A percentile compares a stretch with the other conserved stretches of the same genome.
Conservation (phyloP, 37 sponge, comb jelly and placozoan genomes). For the Oopsacas minuta region DNA sequence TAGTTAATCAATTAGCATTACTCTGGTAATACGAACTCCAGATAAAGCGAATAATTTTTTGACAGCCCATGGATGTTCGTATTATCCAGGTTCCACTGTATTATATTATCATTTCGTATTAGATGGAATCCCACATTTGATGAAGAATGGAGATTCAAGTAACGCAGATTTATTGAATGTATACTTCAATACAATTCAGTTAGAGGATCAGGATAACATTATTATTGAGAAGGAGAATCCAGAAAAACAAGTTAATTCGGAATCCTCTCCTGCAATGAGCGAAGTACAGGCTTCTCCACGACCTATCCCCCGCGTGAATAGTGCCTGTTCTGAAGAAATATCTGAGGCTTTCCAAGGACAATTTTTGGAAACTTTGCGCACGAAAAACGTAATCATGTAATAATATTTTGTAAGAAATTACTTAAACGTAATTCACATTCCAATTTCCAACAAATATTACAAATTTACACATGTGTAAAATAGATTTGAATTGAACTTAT, state of each 20-base stretch:
- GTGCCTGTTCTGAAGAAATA: slow-evolving; percentile 10
- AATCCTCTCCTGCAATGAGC: neutral
- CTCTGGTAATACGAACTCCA: too few species aligned
- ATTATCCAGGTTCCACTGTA: too few species aligned
- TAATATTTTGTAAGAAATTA: neutral
- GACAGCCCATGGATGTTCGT: too few species aligned
- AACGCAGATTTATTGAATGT: neutral
- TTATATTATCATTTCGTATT: too few species aligned
- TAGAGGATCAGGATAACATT: neutral
- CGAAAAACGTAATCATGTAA: neutral
- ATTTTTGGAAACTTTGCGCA: neutral
- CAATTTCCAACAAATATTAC: too few species aligned
- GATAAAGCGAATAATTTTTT: too few species aligned
- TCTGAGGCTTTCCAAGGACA: neutral
- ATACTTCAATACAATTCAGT: neutral
- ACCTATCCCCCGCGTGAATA: neutral
- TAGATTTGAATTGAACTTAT: neutral
- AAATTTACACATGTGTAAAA: too few species aligned
- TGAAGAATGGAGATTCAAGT: neutral
- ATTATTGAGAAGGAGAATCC: neutral
- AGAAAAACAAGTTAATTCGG: neutral
- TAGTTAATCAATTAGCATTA: too few species aligned
- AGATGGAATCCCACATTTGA: neutral
- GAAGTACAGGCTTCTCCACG: neutral
- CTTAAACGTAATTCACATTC: too few species aligned